Base-by-base conservation (phyloP, 2,797 vertebrate species). In the Sylvilagus floridanus region DNA sequence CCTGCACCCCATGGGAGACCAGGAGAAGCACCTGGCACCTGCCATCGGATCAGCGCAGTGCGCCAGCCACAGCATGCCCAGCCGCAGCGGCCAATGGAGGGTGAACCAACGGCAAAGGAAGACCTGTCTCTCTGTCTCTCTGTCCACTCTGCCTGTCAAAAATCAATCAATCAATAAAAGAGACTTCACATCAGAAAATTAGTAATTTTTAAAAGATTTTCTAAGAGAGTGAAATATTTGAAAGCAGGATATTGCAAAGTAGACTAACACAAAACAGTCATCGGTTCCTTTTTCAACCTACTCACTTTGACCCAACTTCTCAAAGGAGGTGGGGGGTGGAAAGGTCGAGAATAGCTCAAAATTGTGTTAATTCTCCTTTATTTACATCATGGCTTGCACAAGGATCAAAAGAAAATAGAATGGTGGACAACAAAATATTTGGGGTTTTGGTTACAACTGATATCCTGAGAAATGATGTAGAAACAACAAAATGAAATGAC, bases 211-310 rank as follows among this genome's bases (percentile, higher is more conserved):
- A 1, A 4, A 65, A 62, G 10, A 60, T 66, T 77, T 94, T 84
- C n/a, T 78, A 65, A 88, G 16, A 86, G 57, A 92, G 37, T 84
- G 19, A 89, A 81, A 66, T 91, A 71, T 30, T 37, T 93, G 22
- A 94, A 73, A 84, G 35, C 28, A 82, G 24, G 9, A 66, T 69
- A 54, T 0, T 73, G 14, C 37, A 82, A 0, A 78, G 54, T 63
- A 92, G 73, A 82, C 50, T 95, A 71, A 78, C 8, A 69, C 3
- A 77, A 95, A 95, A 79, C 11, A 88, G n/a, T 93, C 69, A 54
- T 5, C 5, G 71, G 22, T 4, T 78, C 42, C 82, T 86, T 85
- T 86, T 24, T 83, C 60, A 92, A 84, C 37, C 57, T 83, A 71
- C 17, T 21, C 77, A 90, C 65, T 42, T 19, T 60, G 69, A 42